Conservation (phyloP, 1,140 invertebrate genomes). For the Papilio polytes region DNA sequence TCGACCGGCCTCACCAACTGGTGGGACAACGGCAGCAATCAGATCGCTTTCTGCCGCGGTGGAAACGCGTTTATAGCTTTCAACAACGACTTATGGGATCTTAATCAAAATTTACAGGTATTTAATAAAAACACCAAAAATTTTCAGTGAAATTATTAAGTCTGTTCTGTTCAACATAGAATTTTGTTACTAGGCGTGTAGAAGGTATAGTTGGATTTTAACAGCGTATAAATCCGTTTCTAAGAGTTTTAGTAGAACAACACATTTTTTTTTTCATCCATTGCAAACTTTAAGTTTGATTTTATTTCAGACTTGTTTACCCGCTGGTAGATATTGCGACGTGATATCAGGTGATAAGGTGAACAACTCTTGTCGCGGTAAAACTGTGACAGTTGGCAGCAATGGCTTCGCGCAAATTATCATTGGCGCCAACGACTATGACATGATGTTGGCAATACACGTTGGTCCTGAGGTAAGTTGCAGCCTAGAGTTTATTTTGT, state of each 20-base stretch:
- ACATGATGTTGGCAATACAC: slow-evolving; percentile 92
- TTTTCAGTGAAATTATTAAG: background rate
- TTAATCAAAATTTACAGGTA: slow-evolving; percentile 84
- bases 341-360: slow-evolving; percentile 90
- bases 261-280: no score
- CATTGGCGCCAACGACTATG: slow-evolving; percentile 85
- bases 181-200: background rate
- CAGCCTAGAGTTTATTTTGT: slow-evolving; percentile 18
- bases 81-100: slow-evolving; percentile 85
- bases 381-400: slow-evolving; percentile 86
- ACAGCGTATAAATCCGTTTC: no score
- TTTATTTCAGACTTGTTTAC: slow-evolving; percentile 64
- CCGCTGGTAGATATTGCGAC: slow-evolving; percentile 87
- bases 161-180: background rate
- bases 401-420: slow-evolving; percentile 87
- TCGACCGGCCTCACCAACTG: slow-evolving; percentile 85
- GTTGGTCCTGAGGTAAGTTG: slow-evolving; percentile 77
- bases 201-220: background rate
- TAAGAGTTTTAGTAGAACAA: no score
- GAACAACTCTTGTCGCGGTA: slow-evolving; percentile 88
- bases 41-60: slow-evolving; percentile 91
- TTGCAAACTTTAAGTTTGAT: background rate
- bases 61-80: slow-evolving; percentile 89
- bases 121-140: background rate
- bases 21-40: slow-evolving; percentile 90